Evolutionary conservation across 2,797 vertebrate genomes (phyloP).

Genomic region (Acropternis orthonyx): DNA sequence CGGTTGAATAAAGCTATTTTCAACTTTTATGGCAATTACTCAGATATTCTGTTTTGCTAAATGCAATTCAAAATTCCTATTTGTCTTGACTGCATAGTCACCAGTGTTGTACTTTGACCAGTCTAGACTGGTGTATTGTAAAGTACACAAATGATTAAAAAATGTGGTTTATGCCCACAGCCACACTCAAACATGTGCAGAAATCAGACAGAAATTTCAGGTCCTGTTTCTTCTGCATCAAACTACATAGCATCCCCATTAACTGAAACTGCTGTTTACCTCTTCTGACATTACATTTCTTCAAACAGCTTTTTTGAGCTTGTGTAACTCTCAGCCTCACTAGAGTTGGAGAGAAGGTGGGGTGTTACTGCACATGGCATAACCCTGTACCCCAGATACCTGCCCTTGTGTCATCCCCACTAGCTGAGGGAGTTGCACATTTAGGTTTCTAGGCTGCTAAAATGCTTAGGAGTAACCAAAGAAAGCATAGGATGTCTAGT

Average conservation of each 20-base stretch:
- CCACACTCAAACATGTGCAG: background rate
- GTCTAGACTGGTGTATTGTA: background rate
- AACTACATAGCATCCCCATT: background rate
- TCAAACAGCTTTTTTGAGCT: background rate
- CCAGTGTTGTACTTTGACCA: background rate
- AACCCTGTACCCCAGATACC: background rate
- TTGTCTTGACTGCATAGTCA: background rate
- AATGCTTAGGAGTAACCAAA: background rate
- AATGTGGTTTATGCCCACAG: background rate
- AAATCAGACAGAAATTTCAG: background rate
- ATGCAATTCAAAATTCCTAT: background rate
- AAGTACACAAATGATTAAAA: background rate
- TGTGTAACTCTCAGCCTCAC: background rate
- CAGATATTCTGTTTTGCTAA: background rate
- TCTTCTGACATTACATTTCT: background rate
- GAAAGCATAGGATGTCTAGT: background rate
- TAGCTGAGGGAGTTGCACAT: background rate
- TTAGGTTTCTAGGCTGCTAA: background rate
- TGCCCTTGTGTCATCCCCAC: background rate
- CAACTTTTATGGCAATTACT: background rate
- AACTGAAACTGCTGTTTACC: background rate
- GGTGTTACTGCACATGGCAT: background rate
- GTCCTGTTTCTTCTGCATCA: background rate
- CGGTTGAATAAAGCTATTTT: background rate
- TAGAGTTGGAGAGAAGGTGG: background rate